phyloP scores from a whole-genome alignment of 2,113 vertebrate species.

The Macquaria australasica region DNA sequence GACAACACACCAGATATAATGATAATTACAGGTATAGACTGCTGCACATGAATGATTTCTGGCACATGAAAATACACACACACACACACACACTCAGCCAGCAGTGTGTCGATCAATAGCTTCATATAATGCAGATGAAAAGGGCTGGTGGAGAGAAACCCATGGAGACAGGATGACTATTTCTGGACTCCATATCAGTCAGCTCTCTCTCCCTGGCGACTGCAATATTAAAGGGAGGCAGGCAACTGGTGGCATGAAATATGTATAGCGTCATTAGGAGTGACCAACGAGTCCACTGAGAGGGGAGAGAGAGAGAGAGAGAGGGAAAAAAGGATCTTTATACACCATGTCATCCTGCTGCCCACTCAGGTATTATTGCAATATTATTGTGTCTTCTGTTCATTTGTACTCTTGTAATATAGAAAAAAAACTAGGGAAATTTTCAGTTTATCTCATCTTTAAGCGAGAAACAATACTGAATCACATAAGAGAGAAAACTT shows the following conservation, averaged over 20 bases:
- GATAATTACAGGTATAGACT: conserved; percentile 5
- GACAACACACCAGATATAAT: not conserved
- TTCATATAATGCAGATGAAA: conserved; percentile 42
- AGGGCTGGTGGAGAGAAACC: conserved; percentile 42
- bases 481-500: not conserved
- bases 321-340: conserved; percentile 8
- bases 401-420: not conserved
- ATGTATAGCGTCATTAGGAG: conserved; percentile 65
- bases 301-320: not conserved
- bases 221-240: conserved; percentile 63
- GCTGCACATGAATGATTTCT: not conserved
- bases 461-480: not conserved
- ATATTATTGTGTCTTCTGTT: not conserved
- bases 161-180: conserved; percentile 66
- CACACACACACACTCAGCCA: not conserved
- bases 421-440: not conserved
- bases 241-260: conserved; percentile 68
- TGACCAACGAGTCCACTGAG: conserved; percentile 30
- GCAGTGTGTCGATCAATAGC: conserved; percentile 37
- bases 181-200: conserved; percentile 65
- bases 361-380: not conserved
- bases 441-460: not conserved
- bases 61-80: not conserved
- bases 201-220: conserved; percentile 33
- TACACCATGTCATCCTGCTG: conserved; percentile 15